Percentiles rank a stretch among this genome's conserved stretches.
These are phyloP conservation scores for Enteromius mattozi DNA, from an alignment of 2,797 vertebrate genomes.

Conservation along the genomic window DNA sequence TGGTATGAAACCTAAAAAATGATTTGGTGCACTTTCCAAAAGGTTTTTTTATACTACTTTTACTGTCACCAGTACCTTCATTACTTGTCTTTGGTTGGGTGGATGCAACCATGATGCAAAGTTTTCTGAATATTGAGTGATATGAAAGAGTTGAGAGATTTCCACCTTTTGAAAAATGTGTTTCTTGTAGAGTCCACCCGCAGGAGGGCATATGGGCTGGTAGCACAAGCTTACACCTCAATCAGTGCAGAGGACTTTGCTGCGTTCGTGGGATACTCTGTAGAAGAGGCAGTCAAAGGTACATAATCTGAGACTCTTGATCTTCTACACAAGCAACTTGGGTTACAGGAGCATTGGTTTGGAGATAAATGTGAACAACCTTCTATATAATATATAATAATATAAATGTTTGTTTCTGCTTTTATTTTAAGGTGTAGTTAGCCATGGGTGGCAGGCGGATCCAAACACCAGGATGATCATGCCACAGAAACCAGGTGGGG, in stretches of 20 bases:
- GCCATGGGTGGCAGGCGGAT: conserved; percentile 96
- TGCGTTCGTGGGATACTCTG: conserved; percentile 93
- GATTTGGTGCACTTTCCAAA: neutral
- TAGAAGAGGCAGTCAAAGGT: conserved; percentile 98
- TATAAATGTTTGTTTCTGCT: neutral
- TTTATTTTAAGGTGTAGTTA: conserved; percentile 83
- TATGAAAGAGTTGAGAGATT: neutral
- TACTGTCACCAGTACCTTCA: neutral
- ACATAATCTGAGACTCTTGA: neutral
- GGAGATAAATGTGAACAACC: neutral
- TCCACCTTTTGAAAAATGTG: neutral
- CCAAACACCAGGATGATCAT: conserved; percentile 93
- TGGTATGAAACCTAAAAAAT: neutral
- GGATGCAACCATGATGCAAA: neutral
- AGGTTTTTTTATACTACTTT: neutral
- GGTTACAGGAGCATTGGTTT: neutral
- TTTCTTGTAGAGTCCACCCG: conserved; percentile 84
- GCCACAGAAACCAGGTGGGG: conserved; percentile 96
- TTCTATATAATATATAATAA: neutral
- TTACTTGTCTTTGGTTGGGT: neutral
- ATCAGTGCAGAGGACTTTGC: conserved; percentile 94
- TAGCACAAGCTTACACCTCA: conserved; percentile 96
- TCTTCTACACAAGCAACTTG: neutral
- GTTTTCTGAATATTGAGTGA: neutral
- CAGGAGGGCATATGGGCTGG: conserved; percentile 89